phyloP scores from a whole-genome alignment of 2,888 invertebrate species.

The Psococerastis gibbosa region DNA sequence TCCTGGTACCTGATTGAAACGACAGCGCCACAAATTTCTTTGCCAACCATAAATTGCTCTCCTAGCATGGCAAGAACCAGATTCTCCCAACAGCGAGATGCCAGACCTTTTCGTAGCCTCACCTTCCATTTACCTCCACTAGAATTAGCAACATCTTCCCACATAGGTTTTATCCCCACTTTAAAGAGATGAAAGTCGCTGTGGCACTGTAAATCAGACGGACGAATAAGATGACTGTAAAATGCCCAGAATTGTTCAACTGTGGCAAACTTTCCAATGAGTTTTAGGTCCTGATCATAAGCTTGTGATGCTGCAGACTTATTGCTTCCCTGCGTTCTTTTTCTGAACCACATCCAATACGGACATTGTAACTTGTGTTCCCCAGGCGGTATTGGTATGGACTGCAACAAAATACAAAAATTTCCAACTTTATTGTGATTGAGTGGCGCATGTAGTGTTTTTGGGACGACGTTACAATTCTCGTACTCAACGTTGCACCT shows the following conservation, averaged over 20 bases:
- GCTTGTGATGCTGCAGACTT: constrained; percentile 31
- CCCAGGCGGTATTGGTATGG: constrained; percentile 54
- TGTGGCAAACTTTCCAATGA: constrained; percentile 71
- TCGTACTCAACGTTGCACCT: too few species aligned
- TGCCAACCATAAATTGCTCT: constrained; percentile 96
- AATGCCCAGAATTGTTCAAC: constrained; percentile 98
- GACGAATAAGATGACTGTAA: constrained; percentile 79
- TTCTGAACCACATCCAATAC: constrained; percentile 83
- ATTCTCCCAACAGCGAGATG: constrained; percentile 96
- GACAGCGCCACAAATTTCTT: constrained; percentile 96
- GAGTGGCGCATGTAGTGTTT: too few species aligned
- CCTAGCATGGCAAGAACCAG: constrained; percentile 95
- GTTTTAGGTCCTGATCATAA: constrained; percentile 64
- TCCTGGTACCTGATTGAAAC: constrained; percentile 92
- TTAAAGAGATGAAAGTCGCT: constrained; percentile 95
- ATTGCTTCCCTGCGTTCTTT: constrained; percentile 38
- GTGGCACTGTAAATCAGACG: constrained; percentile 75
- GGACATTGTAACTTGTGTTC: constrained; percentile 87
- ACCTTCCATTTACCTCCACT: constrained; percentile 98
- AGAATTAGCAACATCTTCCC: constrained; percentile 95
- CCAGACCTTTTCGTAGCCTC: constrained; percentile 80
- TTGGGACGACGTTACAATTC: too few species aligned
- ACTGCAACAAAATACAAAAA: too few species aligned
- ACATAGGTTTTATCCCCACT: constrained; percentile 96
- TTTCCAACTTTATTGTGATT: too few species aligned